A percentile compares a stretch with the other conserved stretches of the same genome.
phyloP scores from a whole-genome alignment of 2,888 invertebrate species.

The Cheilosia urbana region DNA sequence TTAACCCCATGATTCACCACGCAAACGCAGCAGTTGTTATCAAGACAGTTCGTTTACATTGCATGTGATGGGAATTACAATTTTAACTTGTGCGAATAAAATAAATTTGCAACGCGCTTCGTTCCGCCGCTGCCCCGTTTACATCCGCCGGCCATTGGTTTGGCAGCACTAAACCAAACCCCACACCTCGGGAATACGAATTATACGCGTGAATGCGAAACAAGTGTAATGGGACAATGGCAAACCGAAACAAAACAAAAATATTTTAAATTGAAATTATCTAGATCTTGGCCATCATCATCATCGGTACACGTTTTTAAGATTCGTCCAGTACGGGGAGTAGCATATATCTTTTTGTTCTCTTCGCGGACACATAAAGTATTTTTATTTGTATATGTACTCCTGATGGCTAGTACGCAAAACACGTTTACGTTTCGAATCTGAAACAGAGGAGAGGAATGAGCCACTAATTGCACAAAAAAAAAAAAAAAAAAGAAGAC shows the following conservation, averaged over 20 bases:
- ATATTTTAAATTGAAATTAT: slow-evolving; percentile 18
- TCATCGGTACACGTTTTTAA: slow-evolving; percentile 3
- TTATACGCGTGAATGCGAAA: slow-evolving; percentile 23
- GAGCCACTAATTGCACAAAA: slow-evolving; percentile 37
- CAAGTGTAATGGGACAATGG: slow-evolving; percentile 41
- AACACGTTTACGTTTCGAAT: slow-evolving; percentile 63
- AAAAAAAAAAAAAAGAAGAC: neutral
- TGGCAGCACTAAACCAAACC: slow-evolving; percentile 10
- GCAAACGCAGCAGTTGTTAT: slow-evolving; percentile 3
- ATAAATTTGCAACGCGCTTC: slow-evolving; percentile 12
- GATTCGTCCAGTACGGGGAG: slow-evolving; percentile 2
- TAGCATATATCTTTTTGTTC: neutral
- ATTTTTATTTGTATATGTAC: slow-evolving; percentile 7
- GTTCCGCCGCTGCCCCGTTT: neutral
- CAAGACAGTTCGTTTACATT: slow-evolving; percentile 32
- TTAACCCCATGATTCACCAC: too few relatives aligned
- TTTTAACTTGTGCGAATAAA: neutral
- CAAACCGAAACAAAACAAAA: neutral
- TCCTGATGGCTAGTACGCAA: slow-evolving; percentile 31
- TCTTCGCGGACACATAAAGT: neutral
- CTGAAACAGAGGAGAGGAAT: slow-evolving; percentile 28
- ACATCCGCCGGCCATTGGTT: slow-evolving; percentile 30
- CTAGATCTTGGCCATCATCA: slow-evolving; percentile 38
- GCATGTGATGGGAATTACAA: slow-evolving; percentile 18
- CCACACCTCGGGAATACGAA: slow-evolving; percentile 32